Percentiles rank a stretch among this genome's conserved stretches.
Evolutionary conservation across 2,888 invertebrate species (phyloP).

Genomic region (Taenaris catops): DNA sequence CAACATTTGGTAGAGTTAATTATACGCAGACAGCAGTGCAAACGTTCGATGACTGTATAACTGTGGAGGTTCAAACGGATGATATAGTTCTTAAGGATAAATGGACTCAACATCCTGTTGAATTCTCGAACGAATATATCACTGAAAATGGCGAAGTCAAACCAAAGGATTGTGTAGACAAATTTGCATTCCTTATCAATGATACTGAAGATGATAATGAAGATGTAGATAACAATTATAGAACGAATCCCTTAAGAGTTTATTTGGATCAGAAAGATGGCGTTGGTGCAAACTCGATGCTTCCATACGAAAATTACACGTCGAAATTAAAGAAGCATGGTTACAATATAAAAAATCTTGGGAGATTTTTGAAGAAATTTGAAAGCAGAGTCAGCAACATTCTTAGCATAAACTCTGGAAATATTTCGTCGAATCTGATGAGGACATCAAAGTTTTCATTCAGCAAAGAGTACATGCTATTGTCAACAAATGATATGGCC

Average conservation of each 20-base stretch:
- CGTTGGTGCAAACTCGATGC: conserved; percentile 47
- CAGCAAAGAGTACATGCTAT: conserved; percentile 48
- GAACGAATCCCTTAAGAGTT: conserved; percentile 49
- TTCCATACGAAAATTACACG: conserved; percentile 51
- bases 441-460: conserved; percentile 48
- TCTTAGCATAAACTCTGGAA: conserved; percentile 45
- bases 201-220: conserved; percentile 27
- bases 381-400: conserved; percentile 48
- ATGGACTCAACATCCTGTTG: conserved; percentile 67
- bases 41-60: conserved; percentile 65
- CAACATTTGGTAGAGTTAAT: conserved; percentile 60
- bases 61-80: conserved; percentile 61
- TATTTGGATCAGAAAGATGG: conserved; percentile 69
- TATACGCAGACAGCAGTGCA: conserved; percentile 58
- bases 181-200: conserved; percentile 33
- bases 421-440: conserved; percentile 35
- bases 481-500: conserved; percentile 35
- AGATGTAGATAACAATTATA: conserved; percentile 43
- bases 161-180: conserved; percentile 35
- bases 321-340: conserved; percentile 46
- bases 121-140: conserved; percentile 53
- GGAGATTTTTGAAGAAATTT: conserved; percentile 52
- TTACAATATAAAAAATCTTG: conserved; percentile 39
- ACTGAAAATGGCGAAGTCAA: conserved; percentile 28
- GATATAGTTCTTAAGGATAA: conserved; percentile 42